Evolutionary conservation across 2,888 invertebrate genomes (phyloP), one percentile per base, ranked within the genome.

Genomic region (Hesperia comma): DNA sequence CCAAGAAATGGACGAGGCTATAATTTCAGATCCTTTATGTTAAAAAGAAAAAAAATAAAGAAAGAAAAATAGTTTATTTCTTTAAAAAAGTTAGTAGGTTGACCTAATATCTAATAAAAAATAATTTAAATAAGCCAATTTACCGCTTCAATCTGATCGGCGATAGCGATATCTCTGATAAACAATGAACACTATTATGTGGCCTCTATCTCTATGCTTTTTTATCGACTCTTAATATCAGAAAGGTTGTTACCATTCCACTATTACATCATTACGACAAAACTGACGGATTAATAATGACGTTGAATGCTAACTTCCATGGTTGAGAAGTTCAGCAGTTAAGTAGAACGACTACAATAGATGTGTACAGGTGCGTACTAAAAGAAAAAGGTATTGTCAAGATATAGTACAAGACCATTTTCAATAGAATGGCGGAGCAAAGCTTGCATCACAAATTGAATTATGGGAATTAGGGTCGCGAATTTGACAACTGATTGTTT

Each of bases 341-440:
- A n/a, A 32, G 26, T 55, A 15, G 55, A 57, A 41, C 41, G 56
- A 41, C 40, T 41, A 57, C 56, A 57, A 57, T 57, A 40, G 56
- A 55, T 15, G 56, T 57, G 56, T 40, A 57, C 41, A 41, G 56
- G 40, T 41, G 40, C 56, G 56, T 40, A 51, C 10, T 57, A 57
- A 37, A 41, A 41, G 55, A 40, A 40, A 41, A 41, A 12, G 1
- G 56, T 40, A 57, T 57, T 57, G 56, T 57, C 19, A 19, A 41
- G 40, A 57, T 57, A 21, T 57, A 19, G 40, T 57, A 57, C 56
- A 57, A 57, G 41, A 57, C 56, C 40, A 21, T 21, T n/a, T 12
- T 57, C 40, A 57, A 41, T 41, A 37, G 10, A 19, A 14, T 15
- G 14, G 19, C 41, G 56, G 21, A n/a, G 56, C 19, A 57, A 57